Evolutionary conservation across 2,888 invertebrate genomes (phyloP), one percentile per base, ranked within the genome.

Genomic region (Brenthis hecate): DNA sequence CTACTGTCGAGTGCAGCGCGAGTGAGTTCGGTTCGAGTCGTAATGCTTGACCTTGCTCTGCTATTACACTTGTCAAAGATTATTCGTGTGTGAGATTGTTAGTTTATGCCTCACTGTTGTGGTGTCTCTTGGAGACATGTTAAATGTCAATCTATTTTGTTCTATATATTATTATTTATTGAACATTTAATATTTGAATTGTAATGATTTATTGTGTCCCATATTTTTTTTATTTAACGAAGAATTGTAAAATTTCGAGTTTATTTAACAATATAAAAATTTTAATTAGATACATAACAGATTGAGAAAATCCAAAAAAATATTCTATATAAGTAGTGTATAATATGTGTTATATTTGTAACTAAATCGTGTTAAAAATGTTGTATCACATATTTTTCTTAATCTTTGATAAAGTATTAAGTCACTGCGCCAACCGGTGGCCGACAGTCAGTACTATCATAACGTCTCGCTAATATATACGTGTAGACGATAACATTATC

Each of bases 21-120:
- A 56, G 72, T 68, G 56, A 56, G 72, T 68, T 72, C 56, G 61
- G 66, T 65, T 28, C 79, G 80, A 77, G 78, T 79, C 81, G 80
- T 77, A 73, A 64, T 76, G 84, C 81, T 58, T 73, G 81, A 78
- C 91, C 91, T 91, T 89, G 91, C 85, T 85, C 87, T 82, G 81
- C 71, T 85, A 86, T 86, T 85, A 80, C 80, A 79, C 74, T 70
- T 69, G 69, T 19, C 86, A 82, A 72, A 85, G 88, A 87, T 72
- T 78, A 81, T 50, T 3, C 43, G 1, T 16, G 8, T 6, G 16
- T 19, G 11, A 43, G 28, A 50, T 1, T 32, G 47, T 48, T 43
- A 28, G 19, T 63, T 73, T 58, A 53, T 72, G 61, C 76, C 74
- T 73, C 67, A 6, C 4, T 6, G 8, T 8, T 11, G 6, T 19